Base-by-base conservation (phyloP, 2,113 vertebrate species). In the Typhlomys cinereus region DNA sequence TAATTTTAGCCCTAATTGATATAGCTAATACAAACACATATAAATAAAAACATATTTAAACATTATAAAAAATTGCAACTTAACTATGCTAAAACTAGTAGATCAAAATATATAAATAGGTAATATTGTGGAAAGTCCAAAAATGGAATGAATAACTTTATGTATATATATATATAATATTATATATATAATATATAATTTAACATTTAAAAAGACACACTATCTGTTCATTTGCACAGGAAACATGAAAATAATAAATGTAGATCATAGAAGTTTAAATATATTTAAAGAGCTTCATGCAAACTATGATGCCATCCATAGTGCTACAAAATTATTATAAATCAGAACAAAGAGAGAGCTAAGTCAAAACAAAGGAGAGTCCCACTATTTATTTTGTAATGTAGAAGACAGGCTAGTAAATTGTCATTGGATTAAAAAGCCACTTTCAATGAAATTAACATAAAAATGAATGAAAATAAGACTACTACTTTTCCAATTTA, bases 291-390 rank as follows among this genome's bases (percentile, higher is more conserved):
- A 82, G 36, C 39, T 69, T 92, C 34, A 59, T 76, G 23, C 48
- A 94, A 57, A 36, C 20, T 87, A 15, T 90, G 75, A 82, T 48
- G n/a, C 21, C 50, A 94, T 73, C 25, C 50, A 74, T 67, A 87
- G 83, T 15, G 31, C 13, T 61, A 71, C n/a, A 82, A 83, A 87
- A 79, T 73, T n/a, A n/a, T 90, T 54, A 73, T 54, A 92, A 95
- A 89, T 52, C 25, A 71, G 50, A n/a, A n/a, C n/a, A n/a, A n/a
- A n/a, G n/a, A n/a, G n/a, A n/a, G n/a, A n/a, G n/a, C n/a, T n/a
- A n/a, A n/a, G n/a, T n/a, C n/a, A n/a, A n/a, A n/a, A n/a, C n/a
- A n/a, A n/a, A n/a, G n/a, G n/a, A n/a, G n/a, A n/a, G n/a, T n/a
- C n/a, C n/a, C n/a, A n/a, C n/a, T n/a, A n/a, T n/a, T n/a, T n/a